Conservation (phyloP, 37 sponge, comb jelly and placozoan species). For the Haliclona indistincta region DNA sequence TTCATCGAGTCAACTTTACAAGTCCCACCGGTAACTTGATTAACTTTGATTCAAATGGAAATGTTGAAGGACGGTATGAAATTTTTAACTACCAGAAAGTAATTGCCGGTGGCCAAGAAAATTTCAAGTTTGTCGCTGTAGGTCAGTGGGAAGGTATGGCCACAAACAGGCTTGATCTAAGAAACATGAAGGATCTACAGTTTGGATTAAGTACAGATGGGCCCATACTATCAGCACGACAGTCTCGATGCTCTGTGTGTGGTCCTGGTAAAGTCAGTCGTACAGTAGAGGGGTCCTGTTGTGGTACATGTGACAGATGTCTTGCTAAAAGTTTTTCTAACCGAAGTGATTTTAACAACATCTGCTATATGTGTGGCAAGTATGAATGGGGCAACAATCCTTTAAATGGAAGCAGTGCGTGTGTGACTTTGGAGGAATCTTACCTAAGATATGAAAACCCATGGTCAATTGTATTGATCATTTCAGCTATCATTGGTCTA, state of each 20-base stretch:
- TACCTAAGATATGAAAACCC: background rate
- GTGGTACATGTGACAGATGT: slow-evolving; percentile 59
- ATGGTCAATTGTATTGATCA: slow-evolving; percentile 33
- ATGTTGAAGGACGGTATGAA: slow-evolving; percentile 26
- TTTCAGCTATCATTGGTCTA: slow-evolving; percentile 48
- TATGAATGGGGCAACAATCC: slow-evolving; percentile 45
- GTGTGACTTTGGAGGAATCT: slow-evolving; percentile 22
- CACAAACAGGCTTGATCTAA: background rate
- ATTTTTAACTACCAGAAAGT: slow-evolving; percentile 36
- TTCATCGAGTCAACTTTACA: slow-evolving; percentile 44
- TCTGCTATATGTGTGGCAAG: slow-evolving; percentile 39
- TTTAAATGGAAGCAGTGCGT: slow-evolving; percentile 18
- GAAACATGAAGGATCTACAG: slow-evolving; percentile 5
- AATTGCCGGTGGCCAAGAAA: background rate
- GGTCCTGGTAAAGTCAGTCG: slow-evolving; percentile 10
- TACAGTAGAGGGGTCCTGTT: slow-evolving; percentile 16
- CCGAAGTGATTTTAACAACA: background rate
- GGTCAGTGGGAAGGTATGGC: slow-evolving; percentile 33
- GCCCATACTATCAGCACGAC: background rate
- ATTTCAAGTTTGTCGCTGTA: slow-evolving; percentile 4
- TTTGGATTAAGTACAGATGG: slow-evolving; percentile 20
- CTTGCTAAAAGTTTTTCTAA: slow-evolving; percentile 25
- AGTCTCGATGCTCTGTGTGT: slow-evolving; percentile 44
- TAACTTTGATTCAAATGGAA: slow-evolving; percentile 45
- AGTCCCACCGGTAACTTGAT: slow-evolving; percentile 24